Evolutionary conservation across 2,797 vertebrate species (phyloP), one percentile per base, ranked within the genome.

Genomic region (Sitta carolinensis): DNA sequence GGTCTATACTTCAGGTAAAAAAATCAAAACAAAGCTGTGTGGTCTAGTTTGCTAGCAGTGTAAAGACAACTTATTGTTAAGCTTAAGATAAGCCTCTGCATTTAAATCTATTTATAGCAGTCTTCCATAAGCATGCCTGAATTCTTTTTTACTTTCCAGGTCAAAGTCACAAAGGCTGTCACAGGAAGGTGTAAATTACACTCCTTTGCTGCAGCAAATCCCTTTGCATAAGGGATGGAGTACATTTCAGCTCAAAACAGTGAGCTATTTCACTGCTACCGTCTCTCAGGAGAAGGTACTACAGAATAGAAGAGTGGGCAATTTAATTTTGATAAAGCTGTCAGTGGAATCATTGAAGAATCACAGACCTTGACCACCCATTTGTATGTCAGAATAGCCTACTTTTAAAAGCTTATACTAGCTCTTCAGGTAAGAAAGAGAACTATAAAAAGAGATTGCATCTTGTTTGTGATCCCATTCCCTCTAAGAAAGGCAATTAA

Each of bases 21-120:
- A 95, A 87, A 91, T 84, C 84, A 93, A 96, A 91, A 93, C 90
- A 96, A 93, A 84, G 36, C 90, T 96, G 96, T 97, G 96, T 97
- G 96, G 96, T 95, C 96, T 74, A 48, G 68, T 93, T 86, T 91
- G 74, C 89, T 89, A 94, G 48, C 89, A 63, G 66, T 67, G 16
- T 86, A 92, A 91, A 90, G 82, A 76, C 66, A 93, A 81, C 62
- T 91, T 84, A 84, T 88, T 86, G 76, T 92, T 93, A 84, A 91
- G 51, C 73, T 91, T 90, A 66, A 93, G 66, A 96, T 95, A 96
- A 94, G 69, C 30, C 76, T 63, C 70, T 67, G 59, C 48, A 79
- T 96, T 96, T 96, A 93, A 81, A 72, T 59, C 91, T 94, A 90
- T 96, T 95, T 96, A 93, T 95, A 96, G 63, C 34, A n/a, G 57